A percentile compares a stretch with the other conserved stretches of the same genome.
These are phyloP conservation scores for Actenoides hombroni DNA, from an alignment of 2,113 vertebrate genomes.

Conservation along the genomic window DNA sequence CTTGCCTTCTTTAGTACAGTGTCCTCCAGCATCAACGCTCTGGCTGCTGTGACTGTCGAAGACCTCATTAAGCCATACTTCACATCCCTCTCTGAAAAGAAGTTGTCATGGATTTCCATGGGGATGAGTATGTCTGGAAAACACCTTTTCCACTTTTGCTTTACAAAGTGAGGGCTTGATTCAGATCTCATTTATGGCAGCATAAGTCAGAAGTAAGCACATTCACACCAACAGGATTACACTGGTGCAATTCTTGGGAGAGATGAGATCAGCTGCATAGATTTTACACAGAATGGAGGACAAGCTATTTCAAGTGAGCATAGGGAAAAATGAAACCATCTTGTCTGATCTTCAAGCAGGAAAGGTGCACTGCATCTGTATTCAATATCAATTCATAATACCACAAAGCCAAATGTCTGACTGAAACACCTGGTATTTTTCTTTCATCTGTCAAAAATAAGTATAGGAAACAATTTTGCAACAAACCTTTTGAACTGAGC, in stretches of 20 bases:
- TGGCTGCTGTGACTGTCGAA: constrained; percentile 88
- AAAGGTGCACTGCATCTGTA: not conserved
- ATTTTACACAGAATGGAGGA: not conserved
- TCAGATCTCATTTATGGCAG: not conserved
- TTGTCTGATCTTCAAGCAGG: not conserved
- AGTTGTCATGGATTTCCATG: constrained; percentile 85
- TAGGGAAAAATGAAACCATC: not conserved
- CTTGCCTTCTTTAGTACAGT: constrained; percentile 78
- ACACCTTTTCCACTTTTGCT: not conserved
- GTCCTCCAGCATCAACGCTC: constrained; percentile 90
- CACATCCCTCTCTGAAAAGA: constrained; percentile 73
- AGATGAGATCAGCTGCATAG: fast-evolving
- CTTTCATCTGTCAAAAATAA: not conserved
- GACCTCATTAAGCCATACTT: constrained; percentile 81
- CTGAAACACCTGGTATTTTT: not conserved
- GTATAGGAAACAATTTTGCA: not conserved
- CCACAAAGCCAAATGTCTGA: not conserved
- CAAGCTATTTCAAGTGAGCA: not conserved
- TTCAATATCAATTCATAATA: not conserved
- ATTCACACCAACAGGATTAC: not conserved
- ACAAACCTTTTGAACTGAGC: not conserved
- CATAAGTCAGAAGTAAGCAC: not conserved
- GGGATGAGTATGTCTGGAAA: constrained; percentile 81
- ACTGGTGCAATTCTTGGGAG: not conserved
- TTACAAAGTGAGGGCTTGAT: not conserved